Conservation (phyloP, 2,113 vertebrate genomes). For the Corythornis madagascariensis region DNA sequence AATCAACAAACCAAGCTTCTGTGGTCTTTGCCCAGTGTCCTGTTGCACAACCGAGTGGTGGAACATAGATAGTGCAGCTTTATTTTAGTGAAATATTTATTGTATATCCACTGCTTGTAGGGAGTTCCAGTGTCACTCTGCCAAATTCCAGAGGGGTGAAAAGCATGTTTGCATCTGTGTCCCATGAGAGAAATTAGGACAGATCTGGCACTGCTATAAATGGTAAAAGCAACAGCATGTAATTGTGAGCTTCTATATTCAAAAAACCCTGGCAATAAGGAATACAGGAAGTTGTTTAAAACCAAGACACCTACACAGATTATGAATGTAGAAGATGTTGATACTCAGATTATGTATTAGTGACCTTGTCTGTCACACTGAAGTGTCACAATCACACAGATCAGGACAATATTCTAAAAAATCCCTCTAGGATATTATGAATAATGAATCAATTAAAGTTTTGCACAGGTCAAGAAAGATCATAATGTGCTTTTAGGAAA, state of each 20-base stretch:
- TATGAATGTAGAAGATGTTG: not conserved
- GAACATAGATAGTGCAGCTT: not conserved
- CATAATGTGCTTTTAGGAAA: not conserved
- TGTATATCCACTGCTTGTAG: not conserved
- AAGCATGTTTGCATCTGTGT: not conserved
- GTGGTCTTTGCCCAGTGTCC: not conserved
- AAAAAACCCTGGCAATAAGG: not conserved
- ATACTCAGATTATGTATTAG: not conserved
- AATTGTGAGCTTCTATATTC: not conserved
- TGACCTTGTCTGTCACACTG: not conserved
- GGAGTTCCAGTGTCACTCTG: not conserved
- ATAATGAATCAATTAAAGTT: not conserved
- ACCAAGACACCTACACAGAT: not conserved
- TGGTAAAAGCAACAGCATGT: not conserved
- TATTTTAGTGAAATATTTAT: not conserved
- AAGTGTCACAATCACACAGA: not conserved
- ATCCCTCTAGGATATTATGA: not conserved
- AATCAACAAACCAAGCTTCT: not conserved
- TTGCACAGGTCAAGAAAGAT: not conserved
- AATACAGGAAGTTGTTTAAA: not conserved
- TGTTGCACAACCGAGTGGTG: not conserved
- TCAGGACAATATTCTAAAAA: not conserved
- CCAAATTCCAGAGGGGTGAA: not conserved
- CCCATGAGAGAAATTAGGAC: not conserved
- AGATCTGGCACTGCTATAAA: not conserved